phyloP scores from a whole-genome alignment of 1,140 invertebrate species.

The Drosophila baimaii region DNA sequence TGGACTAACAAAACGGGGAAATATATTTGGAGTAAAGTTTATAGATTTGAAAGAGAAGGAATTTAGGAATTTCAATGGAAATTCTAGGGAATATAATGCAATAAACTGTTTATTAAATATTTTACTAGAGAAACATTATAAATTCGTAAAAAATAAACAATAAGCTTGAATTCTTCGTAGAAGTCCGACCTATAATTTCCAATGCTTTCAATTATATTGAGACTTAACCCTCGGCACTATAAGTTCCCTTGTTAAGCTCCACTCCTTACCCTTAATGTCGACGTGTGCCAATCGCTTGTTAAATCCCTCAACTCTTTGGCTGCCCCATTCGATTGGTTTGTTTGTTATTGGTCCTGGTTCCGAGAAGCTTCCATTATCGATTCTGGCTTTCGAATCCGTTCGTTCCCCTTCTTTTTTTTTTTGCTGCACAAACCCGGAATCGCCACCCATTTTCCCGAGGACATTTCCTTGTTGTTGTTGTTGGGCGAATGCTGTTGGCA shows the following conservation, averaged over 20 bases:
- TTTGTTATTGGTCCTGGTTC: conserved; percentile 46
- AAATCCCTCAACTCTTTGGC: conserved; percentile 31
- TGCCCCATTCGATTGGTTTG: conserved; percentile 39
- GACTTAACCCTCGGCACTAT: neutral
- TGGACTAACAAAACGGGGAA: neutral
- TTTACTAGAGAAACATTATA: too few relatives aligned
- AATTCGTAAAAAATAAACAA: too few relatives aligned
- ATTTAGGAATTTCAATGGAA: neutral
- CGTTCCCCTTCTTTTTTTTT: neutral
- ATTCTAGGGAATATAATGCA: neutral
- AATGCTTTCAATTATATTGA: too few relatives aligned
- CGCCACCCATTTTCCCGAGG: conserved; percentile 27
- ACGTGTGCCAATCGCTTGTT: conserved; percentile 15
- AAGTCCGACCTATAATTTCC: neutral
- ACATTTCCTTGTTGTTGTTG: conserved; percentile 57
- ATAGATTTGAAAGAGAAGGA: too few relatives aligned
- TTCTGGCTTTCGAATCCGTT: conserved; percentile 35
- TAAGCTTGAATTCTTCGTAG: neutral
- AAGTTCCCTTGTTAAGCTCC: neutral
- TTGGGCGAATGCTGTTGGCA: conserved; percentile 43
- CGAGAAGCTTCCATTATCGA: conserved; percentile 41
- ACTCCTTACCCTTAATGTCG: neutral
- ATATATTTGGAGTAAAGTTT: neutral
- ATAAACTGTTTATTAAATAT: too few relatives aligned
- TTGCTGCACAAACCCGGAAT: conserved; percentile 11